Base-by-base conservation (phyloP, 2,113 vertebrate species). In the Argyrosomus japonicus region DNA sequence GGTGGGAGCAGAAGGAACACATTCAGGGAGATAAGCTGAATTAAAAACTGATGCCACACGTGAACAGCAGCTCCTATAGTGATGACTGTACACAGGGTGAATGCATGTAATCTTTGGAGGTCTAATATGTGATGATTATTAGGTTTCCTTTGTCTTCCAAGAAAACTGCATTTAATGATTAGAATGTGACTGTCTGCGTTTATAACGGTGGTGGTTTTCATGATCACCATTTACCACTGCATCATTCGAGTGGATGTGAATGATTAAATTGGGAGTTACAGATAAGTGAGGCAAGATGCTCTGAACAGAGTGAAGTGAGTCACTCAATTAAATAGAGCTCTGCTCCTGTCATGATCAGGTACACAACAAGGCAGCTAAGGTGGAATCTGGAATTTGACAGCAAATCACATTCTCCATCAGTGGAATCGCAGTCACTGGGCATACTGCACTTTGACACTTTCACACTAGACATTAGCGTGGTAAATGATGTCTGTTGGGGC, bases 181-280 rank as follows among this genome's bases (percentile, higher is more conserved):
- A 36, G 19, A 15, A 8, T 65, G 43, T 12, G 29, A 45, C 21
- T 40, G 12, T 19, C 43, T 21, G 9, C 6, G 12, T 72, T 19
- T n/a, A 53, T n/a, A 57, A 19, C 11, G 10, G 17, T 14, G 14
- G 14, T 18, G 65, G 19, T 63, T 75, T 75, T 74, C 51, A 51
- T 56, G 51, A 75, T 68, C 47, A 48, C 25, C 23, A 60, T 79
- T 61, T 76, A 62, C 51, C 17, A 47, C 45, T 68, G 58, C 70
- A 68, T 61, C 23, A 6, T 50, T 50, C 53, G 21, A 53, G 50
- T 65, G 58, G n/a, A 70, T 40, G 70, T 71, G 69, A 56, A 29
- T 75, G 63, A 82, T 79, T 61, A 53, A n/a, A 83, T 87, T 47
- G 56, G 53, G 53, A 68, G 60, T 29, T 29, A 67, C 36, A 67